These are phyloP conservation scores for Oncorhynchus tshawytscha DNA, from an alignment of 2,113 vertebrate species.

Conservation along the genomic window DNA sequence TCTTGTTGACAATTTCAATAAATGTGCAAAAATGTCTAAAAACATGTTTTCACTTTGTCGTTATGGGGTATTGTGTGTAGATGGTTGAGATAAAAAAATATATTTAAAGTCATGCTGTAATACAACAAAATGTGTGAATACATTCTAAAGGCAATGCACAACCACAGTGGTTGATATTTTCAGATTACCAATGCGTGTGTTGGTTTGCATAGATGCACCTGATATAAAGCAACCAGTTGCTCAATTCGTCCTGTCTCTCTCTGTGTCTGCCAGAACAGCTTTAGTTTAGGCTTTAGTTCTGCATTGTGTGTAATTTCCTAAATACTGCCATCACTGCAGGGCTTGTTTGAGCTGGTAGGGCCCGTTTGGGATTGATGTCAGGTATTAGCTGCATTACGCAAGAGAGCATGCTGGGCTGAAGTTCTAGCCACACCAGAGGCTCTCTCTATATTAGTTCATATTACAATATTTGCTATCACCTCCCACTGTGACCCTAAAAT, in stretches of 20 bases:
- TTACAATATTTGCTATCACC: background rate
- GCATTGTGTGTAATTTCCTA: slow-evolving; percentile 38
- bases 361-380: slow-evolving; percentile 29
- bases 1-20: too few relatives aligned
- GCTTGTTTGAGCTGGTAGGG: slow-evolving; percentile 45
- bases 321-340: slow-evolving; percentile 31
- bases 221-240: background rate
- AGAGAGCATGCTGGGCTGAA: slow-evolving; percentile 14
- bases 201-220: slow-evolving; percentile 7
- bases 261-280: slow-evolving; percentile 11
- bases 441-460: slow-evolving; percentile 21
- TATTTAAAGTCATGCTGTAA: too few relatives aligned
- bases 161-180: background rate
- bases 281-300: slow-evolving; percentile 29
- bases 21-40: too few relatives aligned
- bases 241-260: background rate
- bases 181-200: background rate
- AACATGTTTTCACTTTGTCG: too few relatives aligned
- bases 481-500: slow-evolving; percentile 11
- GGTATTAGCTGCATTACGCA: slow-evolving; percentile 41
- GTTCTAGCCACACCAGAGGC: slow-evolving; percentile 16
- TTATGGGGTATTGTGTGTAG: too few relatives aligned
- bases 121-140: too few relatives aligned
- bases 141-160: background rate
- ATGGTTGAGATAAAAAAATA: too few relatives aligned